phyloP scores from a whole-genome alignment of 2,113 vertebrate species.

The Elaphurus davidianus region DNA sequence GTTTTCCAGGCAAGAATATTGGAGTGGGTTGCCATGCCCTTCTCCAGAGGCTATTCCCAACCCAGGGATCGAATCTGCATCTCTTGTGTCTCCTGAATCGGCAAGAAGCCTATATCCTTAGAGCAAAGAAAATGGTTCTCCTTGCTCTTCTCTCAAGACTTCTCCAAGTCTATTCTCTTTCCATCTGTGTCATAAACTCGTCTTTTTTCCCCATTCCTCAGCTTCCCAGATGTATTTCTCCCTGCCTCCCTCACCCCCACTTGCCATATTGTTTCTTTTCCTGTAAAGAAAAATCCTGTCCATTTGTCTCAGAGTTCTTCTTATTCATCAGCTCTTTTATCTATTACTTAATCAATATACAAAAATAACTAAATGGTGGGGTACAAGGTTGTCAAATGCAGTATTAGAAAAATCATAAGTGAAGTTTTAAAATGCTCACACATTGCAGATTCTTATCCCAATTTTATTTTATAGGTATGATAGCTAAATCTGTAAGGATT shows the following conservation, averaged over 20 bases:
- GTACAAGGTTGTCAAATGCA: neutral
- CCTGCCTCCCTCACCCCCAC: neutral
- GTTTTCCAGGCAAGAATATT: neutral
- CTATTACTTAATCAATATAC: neutral
- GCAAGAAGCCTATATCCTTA: neutral
- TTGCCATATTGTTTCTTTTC: neutral
- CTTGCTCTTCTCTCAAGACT: neutral
- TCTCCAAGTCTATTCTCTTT: neutral
- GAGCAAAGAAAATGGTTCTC: neutral
- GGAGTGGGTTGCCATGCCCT: neutral
- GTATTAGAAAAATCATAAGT: neutral
- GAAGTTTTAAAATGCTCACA: neutral
- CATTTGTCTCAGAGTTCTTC: neutral
- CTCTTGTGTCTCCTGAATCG: neutral
- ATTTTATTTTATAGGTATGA: neutral
- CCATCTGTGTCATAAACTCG: neutral
- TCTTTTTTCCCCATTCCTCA: neutral
- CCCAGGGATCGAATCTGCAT: neutral
- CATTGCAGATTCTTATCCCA: neutral
- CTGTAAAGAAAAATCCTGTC: neutral
- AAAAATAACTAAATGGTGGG: neutral
- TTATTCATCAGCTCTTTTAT: neutral
- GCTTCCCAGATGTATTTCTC: neutral
- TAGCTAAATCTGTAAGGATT: neutral
- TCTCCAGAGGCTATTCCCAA: neutral